These are phyloP conservation scores for Cheilosia impressa DNA, from an alignment of 2,888 invertebrate genomes.

Conservation along the genomic window DNA sequence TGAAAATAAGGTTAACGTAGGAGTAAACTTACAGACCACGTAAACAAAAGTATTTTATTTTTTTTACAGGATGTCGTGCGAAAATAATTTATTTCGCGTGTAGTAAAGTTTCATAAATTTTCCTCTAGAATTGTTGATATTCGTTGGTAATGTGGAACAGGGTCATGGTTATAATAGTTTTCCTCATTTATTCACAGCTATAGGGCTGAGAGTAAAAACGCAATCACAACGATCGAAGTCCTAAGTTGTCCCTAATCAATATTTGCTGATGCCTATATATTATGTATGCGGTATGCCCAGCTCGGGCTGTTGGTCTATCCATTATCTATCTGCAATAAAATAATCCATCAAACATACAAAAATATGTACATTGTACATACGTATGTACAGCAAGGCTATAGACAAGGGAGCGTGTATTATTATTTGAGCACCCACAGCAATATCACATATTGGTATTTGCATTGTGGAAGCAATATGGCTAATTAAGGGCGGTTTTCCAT, in stretches of 20 bases:
- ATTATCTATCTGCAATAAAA: constrained; percentile 26
- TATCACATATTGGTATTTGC: constrained; percentile 46
- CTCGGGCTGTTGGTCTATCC: neutral
- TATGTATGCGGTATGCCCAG: neutral
- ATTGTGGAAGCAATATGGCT: constrained; percentile 38
- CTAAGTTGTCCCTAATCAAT: constrained; percentile 45
- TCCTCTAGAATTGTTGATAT: too few relatives aligned
- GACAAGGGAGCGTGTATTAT: constrained; percentile 7
- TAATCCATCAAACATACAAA: constrained; percentile 26
- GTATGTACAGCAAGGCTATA: neutral
- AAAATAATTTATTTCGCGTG: too few relatives aligned
- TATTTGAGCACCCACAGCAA: constrained; percentile 25
- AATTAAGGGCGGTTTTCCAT: constrained; percentile 31
- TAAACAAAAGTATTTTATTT: too few relatives aligned
- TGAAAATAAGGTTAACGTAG: too few relatives aligned
- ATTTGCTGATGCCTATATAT: constrained; percentile 5
- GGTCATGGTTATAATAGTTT: too few relatives aligned
- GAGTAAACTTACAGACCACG: too few relatives aligned
- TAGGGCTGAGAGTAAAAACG: neutral
- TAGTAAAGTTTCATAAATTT: too few relatives aligned
- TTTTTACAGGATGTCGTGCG: too few relatives aligned
- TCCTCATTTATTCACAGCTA: neutral
- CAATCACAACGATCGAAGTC: neutral
- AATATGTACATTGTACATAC: neutral
- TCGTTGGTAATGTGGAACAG: too few relatives aligned